Conservation (phyloP, 2,113 vertebrate genomes). For the Mastomys natalensis region DNA sequence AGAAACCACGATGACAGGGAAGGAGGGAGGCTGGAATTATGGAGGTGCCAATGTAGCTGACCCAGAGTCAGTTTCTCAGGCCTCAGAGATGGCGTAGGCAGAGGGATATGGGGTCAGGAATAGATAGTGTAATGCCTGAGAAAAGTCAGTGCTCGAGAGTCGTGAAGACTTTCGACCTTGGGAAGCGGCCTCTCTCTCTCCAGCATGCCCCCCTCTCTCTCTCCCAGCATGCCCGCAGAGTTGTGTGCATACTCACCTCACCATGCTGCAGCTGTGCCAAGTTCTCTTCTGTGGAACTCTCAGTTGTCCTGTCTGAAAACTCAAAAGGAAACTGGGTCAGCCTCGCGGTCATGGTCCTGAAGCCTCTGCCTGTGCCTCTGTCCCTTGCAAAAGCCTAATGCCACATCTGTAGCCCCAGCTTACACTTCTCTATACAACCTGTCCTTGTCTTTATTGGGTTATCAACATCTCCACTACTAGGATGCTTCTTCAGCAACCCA, state of each 20-base stretch:
- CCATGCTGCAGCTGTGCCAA: constrained; percentile 89
- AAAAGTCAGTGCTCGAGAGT: background rate
- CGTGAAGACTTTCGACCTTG: background rate
- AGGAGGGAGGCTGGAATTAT: background rate
- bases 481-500: background rate
- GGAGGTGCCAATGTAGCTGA: background rate
- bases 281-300: constrained; percentile 88
- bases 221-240: rapidly evolving
- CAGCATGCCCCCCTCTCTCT: rapidly evolving
- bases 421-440: background rate
- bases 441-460: background rate
- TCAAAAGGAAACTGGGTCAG: constrained; percentile 43
- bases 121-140: background rate
- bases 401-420: background rate
- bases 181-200: background rate
- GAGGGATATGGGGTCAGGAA: background rate
- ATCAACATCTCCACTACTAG: background rate
- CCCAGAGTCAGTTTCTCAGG: background rate
- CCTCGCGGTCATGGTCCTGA: background rate
- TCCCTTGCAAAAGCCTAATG: background rate
- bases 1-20: background rate
- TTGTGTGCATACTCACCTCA: constrained; percentile 88
- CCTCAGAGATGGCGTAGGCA: background rate
- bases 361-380: background rate
- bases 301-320: constrained; percentile 85